These are phyloP conservation scores for Thaumatotibia leucotreta DNA, from an alignment of 1,140 invertebrate species.

Conservation along the genomic window DNA sequence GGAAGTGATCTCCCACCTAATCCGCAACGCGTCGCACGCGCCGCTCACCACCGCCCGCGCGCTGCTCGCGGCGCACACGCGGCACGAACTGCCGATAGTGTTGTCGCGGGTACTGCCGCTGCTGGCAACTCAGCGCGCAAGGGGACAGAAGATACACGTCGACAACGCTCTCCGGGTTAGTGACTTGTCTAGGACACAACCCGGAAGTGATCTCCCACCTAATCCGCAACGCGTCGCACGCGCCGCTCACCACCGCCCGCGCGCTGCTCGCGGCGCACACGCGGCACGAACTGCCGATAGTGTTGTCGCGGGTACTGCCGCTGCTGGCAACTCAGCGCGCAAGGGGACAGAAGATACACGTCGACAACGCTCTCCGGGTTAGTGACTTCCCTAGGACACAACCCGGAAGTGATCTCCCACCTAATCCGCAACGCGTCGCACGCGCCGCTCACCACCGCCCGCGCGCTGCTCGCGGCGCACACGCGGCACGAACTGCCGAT, in stretches of 20 bases:
- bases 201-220: slow-evolving; percentile 30
- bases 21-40: too few relatives aligned
- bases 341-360: slow-evolving; percentile 35
- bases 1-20: too few relatives aligned
- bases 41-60: too few relatives aligned
- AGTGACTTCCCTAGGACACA: too few relatives aligned
- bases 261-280: slow-evolving; percentile 28
- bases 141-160: too few relatives aligned
- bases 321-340: slow-evolving; percentile 34
- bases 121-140: too few relatives aligned
- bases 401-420: slow-evolving; percentile 26
- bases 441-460: slow-evolving; percentile 39
- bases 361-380: too few relatives aligned
- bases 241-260: slow-evolving; percentile 39
- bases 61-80: too few relatives aligned
- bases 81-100: too few relatives aligned
- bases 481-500: slow-evolving; percentile 10
- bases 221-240: slow-evolving; percentile 21
- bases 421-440: slow-evolving; percentile 23
- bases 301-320: slow-evolving; percentile 24
- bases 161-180: too few relatives aligned
- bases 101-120: too few relatives aligned
- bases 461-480: slow-evolving; percentile 28
- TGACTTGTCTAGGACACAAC: too few relatives aligned
- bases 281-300: slow-evolving; percentile 1